A percentile compares a stretch with the other conserved stretches of the same genome.
phyloP scores from a whole-genome alignment of 2,888 invertebrate species.

The Cryptops parisi region DNA sequence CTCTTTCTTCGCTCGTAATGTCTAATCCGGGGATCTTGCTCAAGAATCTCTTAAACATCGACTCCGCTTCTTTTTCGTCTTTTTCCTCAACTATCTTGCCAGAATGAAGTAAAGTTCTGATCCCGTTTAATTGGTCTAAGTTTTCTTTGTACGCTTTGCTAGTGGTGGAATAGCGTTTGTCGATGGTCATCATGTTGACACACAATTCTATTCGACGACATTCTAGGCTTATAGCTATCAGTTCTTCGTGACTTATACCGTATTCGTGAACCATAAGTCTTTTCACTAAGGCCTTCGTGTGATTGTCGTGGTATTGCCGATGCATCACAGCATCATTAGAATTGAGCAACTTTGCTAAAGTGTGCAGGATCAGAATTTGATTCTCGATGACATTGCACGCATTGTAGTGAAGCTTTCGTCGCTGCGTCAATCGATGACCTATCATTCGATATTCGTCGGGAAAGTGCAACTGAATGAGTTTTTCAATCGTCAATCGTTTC shows the following conservation, averaged over 20 bases:
- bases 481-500: neutral
- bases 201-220: neutral
- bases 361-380: neutral
- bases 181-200: neutral
- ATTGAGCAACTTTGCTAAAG: neutral
- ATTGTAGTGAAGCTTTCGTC: neutral
- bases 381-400: neutral
- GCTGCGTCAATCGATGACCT: no score
- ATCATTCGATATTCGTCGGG: neutral
- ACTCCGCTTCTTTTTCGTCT: no score
- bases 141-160: no score
- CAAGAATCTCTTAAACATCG: no score
- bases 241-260: neutral
- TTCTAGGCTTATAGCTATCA: neutral
- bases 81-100: no score
- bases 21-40: constrained; percentile 20
- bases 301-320: neutral
- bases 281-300: neutral
- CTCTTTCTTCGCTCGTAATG: constrained; percentile 37
- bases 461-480: neutral
- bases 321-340: neutral
- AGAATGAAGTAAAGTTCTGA: no score
- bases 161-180: no score
- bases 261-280: neutral
- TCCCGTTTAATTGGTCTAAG: no score